Evolutionary conservation across 37 sponge, comb jelly and placozoan genomes (phyloP).

Genomic region (Aplysina aerophoba): DNA sequence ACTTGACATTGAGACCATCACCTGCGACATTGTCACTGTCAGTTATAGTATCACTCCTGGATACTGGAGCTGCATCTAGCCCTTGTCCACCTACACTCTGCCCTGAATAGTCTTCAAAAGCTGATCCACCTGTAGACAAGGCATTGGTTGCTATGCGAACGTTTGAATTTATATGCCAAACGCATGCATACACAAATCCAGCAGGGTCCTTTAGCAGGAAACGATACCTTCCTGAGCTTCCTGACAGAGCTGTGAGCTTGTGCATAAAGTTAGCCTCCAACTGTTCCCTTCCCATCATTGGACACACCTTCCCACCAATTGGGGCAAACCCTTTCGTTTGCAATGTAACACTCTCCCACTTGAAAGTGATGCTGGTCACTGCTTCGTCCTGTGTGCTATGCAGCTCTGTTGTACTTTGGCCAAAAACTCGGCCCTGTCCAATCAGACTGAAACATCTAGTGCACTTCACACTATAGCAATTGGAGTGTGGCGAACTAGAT

Average conservation of each 20-base stretch:
- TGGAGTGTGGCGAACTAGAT: too few relatives aligned
- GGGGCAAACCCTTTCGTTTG: conserved; percentile 1
- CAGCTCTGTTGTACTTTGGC: too few relatives aligned
- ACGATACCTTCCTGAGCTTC: neutral
- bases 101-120: too few relatives aligned
- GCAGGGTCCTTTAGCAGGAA: conserved; percentile 1
- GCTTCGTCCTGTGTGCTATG: too few relatives aligned
- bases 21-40: too few relatives aligned
- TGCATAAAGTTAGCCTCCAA: neutral
- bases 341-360: conserved; percentile 1
- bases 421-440: neutral
- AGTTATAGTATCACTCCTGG: too few relatives aligned
- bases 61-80: too few relatives aligned
- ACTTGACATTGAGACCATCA: too few relatives aligned
- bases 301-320: neutral
- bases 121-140: too few relatives aligned
- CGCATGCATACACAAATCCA: conserved; percentile 1
- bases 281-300: neutral
- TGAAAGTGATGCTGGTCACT: neutral
- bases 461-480: neutral
- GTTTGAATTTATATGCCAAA: conserved; percentile 8
- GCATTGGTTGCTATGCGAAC: conserved; percentile 4
- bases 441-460: neutral
- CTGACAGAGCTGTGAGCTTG: neutral
- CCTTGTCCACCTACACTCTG: too few relatives aligned